phyloP scores from a whole-genome alignment of 2,888 invertebrate species.

The Operophtera brumata region DNA sequence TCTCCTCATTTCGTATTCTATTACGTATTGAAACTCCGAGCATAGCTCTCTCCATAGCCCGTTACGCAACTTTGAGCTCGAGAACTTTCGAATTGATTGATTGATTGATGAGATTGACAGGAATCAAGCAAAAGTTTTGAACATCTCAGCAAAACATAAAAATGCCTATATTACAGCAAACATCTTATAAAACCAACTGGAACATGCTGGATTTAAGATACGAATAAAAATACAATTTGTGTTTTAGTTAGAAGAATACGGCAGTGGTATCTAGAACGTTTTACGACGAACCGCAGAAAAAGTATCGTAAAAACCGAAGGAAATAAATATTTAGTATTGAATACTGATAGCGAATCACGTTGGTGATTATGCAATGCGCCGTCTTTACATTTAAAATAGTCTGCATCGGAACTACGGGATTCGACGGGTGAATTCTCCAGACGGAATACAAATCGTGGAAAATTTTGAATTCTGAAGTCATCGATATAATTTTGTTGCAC shows the following conservation, averaged over 20 bases:
- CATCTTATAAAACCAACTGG: background rate
- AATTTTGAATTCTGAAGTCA: conserved; percentile 65
- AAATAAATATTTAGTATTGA: conserved; percentile 75
- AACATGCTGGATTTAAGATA: background rate
- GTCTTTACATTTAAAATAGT: conserved; percentile 76
- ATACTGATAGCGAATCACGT: conserved; percentile 74
- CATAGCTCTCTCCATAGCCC: too few species aligned
- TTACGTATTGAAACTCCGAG: too few species aligned
- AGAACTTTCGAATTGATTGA: too few species aligned
- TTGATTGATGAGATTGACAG: too few species aligned
- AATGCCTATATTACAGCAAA: background rate
- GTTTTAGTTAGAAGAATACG: conserved; percentile 16
- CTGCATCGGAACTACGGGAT: conserved; percentile 73
- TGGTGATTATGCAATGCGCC: conserved; percentile 76
- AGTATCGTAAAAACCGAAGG: conserved; percentile 58
- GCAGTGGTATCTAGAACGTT: conserved; percentile 48
- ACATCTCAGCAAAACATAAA: too few species aligned
- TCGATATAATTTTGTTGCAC: conserved; percentile 48
- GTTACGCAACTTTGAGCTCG: too few species aligned
- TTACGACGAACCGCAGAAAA: conserved; percentile 53
- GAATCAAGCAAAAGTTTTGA: background rate
- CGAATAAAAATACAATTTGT: conserved; percentile 10
- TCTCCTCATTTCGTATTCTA: too few species aligned
- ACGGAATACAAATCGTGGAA: conserved; percentile 77
- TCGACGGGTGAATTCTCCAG: conserved; percentile 68